Conservation (phyloP, 92 coral and sea anemone genomes). For the Epizoanthus fatuus region DNA sequence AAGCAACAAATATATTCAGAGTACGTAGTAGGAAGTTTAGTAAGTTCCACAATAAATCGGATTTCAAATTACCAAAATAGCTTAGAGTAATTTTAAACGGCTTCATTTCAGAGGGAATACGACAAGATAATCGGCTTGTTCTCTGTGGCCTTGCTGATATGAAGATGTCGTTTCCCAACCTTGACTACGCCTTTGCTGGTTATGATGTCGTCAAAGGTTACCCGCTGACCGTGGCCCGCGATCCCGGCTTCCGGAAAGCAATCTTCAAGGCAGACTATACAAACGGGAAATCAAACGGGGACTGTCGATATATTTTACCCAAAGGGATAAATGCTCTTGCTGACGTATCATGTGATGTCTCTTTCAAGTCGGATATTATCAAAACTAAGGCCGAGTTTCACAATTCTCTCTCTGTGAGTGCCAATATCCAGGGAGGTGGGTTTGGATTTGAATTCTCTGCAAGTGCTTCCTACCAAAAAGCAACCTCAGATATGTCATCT, state of each 20-base stretch:
- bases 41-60: too few relatives aligned
- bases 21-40: too few relatives aligned
- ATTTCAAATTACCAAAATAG: too few relatives aligned
- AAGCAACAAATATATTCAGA: too few relatives aligned
- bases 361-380: constrained; percentile 33
- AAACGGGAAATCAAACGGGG: constrained; percentile 21
- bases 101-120: constrained; percentile 13
- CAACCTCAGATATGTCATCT: constrained; percentile 43
- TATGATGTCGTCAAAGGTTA: constrained; percentile 61
- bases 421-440: constrained; percentile 35
- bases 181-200: constrained; percentile 52
- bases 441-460: constrained; percentile 50
- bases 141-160: constrained; percentile 4
- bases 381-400: constrained; percentile 29
- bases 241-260: constrained; percentile 51
- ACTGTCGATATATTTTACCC: constrained; percentile 34
- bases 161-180: constrained; percentile 44
- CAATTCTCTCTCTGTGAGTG: constrained; percentile 31
- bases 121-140: constrained; percentile 20
- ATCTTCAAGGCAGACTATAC: constrained; percentile 40
- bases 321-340: constrained; percentile 48
- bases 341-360: constrained; percentile 58
- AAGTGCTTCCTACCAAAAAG: constrained; percentile 31
- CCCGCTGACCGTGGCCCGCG: constrained; percentile 55
- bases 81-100: too few relatives aligned